phyloP scores from a whole-genome alignment of 1,140 invertebrate genomes.

The Argopecten irradians region DNA sequence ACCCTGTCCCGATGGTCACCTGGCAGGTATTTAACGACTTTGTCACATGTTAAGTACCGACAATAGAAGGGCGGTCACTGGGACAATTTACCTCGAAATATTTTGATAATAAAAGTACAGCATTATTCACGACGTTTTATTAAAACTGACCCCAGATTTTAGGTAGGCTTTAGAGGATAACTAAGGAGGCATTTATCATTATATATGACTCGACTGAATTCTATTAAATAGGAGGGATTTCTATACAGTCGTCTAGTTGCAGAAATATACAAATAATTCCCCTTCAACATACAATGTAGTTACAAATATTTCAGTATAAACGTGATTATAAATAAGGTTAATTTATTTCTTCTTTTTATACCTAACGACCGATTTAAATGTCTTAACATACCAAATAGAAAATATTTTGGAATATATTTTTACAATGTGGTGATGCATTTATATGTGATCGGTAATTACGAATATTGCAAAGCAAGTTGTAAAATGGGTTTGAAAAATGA shows the following conservation, averaged over 20 bases:
- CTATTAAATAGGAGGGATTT: not conserved
- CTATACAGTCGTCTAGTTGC: not conserved
- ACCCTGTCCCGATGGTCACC: not conserved
- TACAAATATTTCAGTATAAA: no score
- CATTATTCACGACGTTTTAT: not conserved
- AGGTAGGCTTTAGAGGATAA: not conserved
- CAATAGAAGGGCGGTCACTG: not conserved
- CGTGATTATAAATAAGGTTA: no score
- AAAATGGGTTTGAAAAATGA: no score
- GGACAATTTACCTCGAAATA: not conserved
- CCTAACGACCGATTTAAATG: no score
- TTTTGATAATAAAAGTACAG: not conserved
- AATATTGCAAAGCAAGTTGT: no score
- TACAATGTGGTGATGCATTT: no score
- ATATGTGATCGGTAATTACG: no score
- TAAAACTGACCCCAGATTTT: not conserved
- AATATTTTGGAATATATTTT: no score
- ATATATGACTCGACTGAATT: not conserved
- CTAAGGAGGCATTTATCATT: not conserved
- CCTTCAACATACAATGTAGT: no score
- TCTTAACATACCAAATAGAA: no score
- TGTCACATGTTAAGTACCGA: not conserved
- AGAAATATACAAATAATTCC: no score
- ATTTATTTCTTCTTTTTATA: no score
- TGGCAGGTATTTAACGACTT: not conserved